A percentile compares a stretch with the other conserved stretches of the same genome.
Conservation (phyloP, 1,140 invertebrate genomes). For the Trichomalopsis sarcophagae region DNA sequence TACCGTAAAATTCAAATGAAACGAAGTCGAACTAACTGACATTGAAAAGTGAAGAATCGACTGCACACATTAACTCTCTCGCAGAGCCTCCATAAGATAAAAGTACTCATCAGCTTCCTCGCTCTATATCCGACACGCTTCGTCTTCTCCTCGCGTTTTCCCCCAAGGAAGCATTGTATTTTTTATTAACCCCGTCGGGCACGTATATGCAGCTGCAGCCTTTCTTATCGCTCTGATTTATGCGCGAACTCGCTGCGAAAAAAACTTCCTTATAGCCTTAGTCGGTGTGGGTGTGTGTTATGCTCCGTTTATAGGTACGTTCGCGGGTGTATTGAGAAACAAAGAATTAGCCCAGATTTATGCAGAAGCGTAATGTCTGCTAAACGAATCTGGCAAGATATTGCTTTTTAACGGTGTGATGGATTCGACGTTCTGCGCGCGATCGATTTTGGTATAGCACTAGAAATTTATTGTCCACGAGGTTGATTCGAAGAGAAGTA, state of each 20-base stretch:
- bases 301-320: not conserved
- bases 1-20: too few relatives aligned
- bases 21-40: too few relatives aligned
- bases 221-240: constrained; percentile 53
- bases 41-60: not conserved
- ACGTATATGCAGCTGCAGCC: not conserved
- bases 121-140: not conserved
- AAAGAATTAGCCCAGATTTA: too few relatives aligned
- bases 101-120: not conserved
- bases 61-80: not conserved
- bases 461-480: too few relatives aligned
- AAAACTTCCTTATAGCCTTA: not conserved
- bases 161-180: not conserved
- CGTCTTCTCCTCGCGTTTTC: not conserved
- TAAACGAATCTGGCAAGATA: too few relatives aligned
- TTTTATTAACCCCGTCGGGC: constrained; percentile 2
- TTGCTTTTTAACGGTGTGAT: too few relatives aligned
- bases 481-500: not conserved
- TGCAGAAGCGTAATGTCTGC: too few relatives aligned
- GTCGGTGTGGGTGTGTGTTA: not conserved
- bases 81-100: not conserved
- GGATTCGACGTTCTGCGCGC: too few relatives aligned
- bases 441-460: too few relatives aligned
- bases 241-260: not conserved
- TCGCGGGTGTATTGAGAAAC: too few relatives aligned